Evolutionary conservation across 2,113 vertebrate species (phyloP).

Genomic region (Boulengeromyrus knoepffleri): DNA sequence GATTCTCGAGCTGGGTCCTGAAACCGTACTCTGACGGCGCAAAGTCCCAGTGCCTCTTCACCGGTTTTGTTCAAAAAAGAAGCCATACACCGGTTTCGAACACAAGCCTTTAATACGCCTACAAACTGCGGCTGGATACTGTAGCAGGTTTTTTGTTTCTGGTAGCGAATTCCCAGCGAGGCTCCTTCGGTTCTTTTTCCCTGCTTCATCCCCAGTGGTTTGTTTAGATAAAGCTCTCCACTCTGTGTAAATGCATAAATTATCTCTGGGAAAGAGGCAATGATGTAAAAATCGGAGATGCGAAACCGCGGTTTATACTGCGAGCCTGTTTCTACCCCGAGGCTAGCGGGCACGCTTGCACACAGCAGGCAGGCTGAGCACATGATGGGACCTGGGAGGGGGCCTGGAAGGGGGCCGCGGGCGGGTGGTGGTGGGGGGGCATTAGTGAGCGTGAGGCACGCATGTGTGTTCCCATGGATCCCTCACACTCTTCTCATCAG

Average conservation of each 20-base stretch:
- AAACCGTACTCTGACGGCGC: too few species aligned
- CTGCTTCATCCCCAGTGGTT: slow-evolving; percentile 43
- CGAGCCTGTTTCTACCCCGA: slow-evolving; percentile 44
- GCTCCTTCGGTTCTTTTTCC: slow-evolving; percentile 36
- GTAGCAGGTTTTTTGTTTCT: slow-evolving; percentile 13
- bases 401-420: slow-evolving; percentile 12
- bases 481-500: background rate
- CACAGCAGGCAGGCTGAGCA: slow-evolving; percentile 27
- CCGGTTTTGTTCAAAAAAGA: background rate
- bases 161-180: slow-evolving; percentile 31
- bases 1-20: background rate
- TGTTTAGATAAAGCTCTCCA: slow-evolving; percentile 53
- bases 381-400: slow-evolving; percentile 22
- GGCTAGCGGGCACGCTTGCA: slow-evolving; percentile 43
- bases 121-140: slow-evolving; percentile 24
- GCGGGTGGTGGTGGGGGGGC: background rate
- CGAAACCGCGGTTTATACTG: slow-evolving; percentile 38
- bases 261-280: slow-evolving; percentile 57
- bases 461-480: background rate
- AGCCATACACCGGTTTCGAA: background rate
- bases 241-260: slow-evolving; percentile 60
- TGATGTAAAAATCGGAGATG: slow-evolving; percentile 59
- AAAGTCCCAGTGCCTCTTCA: background rate
- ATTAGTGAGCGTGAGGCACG: background rate
- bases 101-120: background rate